Conservation (phyloP, 37 sponge, comb jelly and placozoan species). For the Cliona cf. orientalis region DNA sequence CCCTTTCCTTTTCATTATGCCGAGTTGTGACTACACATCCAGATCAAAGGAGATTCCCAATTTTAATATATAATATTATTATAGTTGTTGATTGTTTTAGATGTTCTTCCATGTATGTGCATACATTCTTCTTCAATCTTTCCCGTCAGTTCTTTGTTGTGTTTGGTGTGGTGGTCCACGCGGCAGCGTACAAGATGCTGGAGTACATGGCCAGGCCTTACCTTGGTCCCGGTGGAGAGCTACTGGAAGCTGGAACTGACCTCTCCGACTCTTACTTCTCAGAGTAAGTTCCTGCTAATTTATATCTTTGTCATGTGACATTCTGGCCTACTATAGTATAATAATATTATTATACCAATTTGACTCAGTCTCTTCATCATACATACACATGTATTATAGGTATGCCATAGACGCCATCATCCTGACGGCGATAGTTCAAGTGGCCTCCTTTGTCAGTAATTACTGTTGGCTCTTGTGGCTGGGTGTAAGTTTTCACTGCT, state of each 20-base stretch:
- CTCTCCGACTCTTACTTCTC: constrained; percentile 47
- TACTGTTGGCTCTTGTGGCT: constrained; percentile 69
- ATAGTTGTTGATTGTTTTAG: too few relatives aligned
- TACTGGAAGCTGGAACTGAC: constrained; percentile 65
- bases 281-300: constrained; percentile 40
- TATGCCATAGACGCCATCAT: constrained; percentile 74
- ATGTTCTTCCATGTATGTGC: too few relatives aligned
- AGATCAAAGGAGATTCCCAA: too few relatives aligned
- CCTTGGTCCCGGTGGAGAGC: constrained; percentile 39
- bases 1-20: too few relatives aligned
- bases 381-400: constrained; percentile 40
- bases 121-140: too few relatives aligned
- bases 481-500: constrained; percentile 41
- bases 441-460: constrained; percentile 55
- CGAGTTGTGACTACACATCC: too few relatives aligned
- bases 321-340: not conserved
- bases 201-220: constrained; percentile 18
- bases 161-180: constrained; percentile 22
- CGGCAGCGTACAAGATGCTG: constrained; percentile 10
- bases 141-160: constrained; percentile 53
- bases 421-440: constrained; percentile 56
- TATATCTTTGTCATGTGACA: not conserved
- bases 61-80: too few relatives aligned
- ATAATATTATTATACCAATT: too few relatives aligned
- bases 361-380: not conserved